phyloP scores from a whole-genome alignment of 1,140 invertebrate species.

The Lineus longissimus region DNA sequence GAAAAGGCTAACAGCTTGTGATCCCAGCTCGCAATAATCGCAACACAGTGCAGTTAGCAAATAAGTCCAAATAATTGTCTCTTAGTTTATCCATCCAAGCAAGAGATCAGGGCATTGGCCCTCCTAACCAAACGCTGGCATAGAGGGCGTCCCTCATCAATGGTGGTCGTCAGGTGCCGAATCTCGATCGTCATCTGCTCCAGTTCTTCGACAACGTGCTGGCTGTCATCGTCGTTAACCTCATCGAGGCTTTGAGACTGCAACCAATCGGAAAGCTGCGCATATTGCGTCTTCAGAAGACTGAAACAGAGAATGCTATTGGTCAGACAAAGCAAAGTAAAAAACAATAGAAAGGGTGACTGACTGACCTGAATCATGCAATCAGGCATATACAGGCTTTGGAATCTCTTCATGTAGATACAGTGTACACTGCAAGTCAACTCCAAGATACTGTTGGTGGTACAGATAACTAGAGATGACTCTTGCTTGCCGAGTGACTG shows the following conservation, averaged over 20 bases:
- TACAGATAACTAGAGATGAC: not conserved
- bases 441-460: not conserved
- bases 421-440: not conserved
- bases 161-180: too few species aligned
- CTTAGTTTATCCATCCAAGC: too few species aligned
- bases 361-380: not conserved
- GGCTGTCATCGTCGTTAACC: not conserved
- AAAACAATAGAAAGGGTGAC: not conserved
- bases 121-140: too few species aligned
- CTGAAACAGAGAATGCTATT: not conserved
- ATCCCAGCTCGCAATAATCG: too few species aligned
- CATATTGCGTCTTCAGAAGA: not conserved
- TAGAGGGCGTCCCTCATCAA: too few species aligned
- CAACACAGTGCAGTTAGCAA: too few species aligned
- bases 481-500: too few species aligned
- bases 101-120: too few species aligned
- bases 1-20: too few species aligned
- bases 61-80: too few species aligned
- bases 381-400: not conserved
- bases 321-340: not conserved
- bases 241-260: not conserved
- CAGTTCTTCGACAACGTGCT: not conserved
- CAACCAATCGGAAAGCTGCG: not conserved
- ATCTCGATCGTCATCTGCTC: not conserved
- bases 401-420: not conserved